phyloP scores from a whole-genome alignment of 2,888 invertebrate genomes.

The Cantharis flavilabris region DNA sequence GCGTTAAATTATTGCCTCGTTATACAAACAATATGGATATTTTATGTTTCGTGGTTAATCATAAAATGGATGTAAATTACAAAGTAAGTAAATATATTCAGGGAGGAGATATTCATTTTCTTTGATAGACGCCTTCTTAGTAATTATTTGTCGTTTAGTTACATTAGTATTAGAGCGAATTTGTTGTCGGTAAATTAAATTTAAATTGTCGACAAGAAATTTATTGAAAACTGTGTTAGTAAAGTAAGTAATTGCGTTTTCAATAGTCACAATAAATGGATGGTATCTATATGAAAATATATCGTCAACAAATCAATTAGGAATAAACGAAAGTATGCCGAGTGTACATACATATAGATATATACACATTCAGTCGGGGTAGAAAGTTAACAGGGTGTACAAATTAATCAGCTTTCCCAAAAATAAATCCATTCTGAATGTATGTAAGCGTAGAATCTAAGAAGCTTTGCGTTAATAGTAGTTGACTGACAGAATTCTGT shows the following conservation, averaged over 20 bases:
- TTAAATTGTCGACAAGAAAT: slow-evolving; percentile 15
- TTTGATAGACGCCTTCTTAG: neutral
- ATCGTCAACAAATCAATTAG: neutral
- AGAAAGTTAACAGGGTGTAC: slow-evolving; percentile 27
- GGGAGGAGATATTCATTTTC: slow-evolving; percentile 1
- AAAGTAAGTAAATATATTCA: neutral
- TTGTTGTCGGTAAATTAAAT: slow-evolving; percentile 11
- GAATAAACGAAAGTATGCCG: slow-evolving; percentile 23
- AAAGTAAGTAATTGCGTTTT: neutral
- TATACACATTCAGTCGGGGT: slow-evolving; percentile 10
- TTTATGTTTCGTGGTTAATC: neutral
- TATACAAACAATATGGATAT: neutral
- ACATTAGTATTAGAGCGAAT: slow-evolving; percentile 1
- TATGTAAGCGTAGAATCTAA: slow-evolving; percentile 24
- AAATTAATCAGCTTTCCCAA: slow-evolving; percentile 28
- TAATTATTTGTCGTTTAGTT: slow-evolving; percentile 3
- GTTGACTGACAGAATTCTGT: slow-evolving; percentile 47
- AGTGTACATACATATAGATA: neutral
- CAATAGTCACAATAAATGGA: neutral
- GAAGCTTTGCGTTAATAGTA: slow-evolving; percentile 26
- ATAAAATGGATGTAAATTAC: neutral
- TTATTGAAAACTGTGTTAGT: neutral
- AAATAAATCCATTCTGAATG: slow-evolving; percentile 29
- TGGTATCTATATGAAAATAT: neutral
- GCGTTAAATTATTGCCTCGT: neutral